Evolutionary conservation across 2,888 invertebrate genomes (phyloP).

Genomic region (Xanthia togata): DNA sequence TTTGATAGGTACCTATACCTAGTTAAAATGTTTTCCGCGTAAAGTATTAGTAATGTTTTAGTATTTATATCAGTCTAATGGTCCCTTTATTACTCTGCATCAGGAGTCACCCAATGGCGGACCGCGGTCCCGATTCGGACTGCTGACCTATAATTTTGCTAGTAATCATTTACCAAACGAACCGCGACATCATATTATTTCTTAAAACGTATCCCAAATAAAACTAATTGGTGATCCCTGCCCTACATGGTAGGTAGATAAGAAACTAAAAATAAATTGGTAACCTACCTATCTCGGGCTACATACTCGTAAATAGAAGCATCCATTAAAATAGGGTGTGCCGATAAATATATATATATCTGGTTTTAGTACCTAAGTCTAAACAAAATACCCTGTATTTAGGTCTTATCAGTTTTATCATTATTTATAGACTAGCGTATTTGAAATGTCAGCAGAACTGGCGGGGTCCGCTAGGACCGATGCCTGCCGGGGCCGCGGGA

Average conservation of each 20-base stretch:
- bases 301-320: conserved; percentile 1
- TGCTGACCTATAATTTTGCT: no score
- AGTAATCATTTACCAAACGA: no score
- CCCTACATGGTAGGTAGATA: not conserved
- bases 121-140: no score
- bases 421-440: not conserved
- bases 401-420: not conserved
- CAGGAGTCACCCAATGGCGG: no score
- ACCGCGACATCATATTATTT: no score
- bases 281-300: not conserved
- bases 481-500: no score
- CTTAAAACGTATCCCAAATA: no score
- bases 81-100: not conserved
- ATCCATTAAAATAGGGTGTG: not conserved
- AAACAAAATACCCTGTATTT: not conserved
- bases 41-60: not conserved
- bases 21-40: not conserved
- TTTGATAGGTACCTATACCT: not conserved
- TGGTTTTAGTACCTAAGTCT: conserved; percentile 1
- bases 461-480: no score
- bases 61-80: not conserved
- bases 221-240: no score
- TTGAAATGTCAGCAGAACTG: no score
- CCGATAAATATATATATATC: no score
- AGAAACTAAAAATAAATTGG: not conserved